These are phyloP conservation scores for Stenodera caucasica DNA, from an alignment of 2,888 invertebrate species.

Conservation along the genomic window DNA sequence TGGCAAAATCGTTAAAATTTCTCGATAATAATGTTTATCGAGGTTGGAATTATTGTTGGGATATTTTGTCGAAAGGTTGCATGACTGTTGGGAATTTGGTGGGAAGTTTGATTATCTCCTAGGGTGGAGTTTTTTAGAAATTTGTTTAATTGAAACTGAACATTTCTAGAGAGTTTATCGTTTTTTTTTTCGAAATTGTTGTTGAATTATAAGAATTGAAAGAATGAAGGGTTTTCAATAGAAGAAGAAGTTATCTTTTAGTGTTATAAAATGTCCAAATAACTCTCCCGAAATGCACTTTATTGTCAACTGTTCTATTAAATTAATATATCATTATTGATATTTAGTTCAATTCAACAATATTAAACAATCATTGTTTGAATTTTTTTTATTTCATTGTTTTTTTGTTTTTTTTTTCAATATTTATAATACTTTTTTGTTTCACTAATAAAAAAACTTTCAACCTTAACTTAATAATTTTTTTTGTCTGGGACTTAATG, in stretches of 20 bases:
- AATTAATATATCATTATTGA: not conserved
- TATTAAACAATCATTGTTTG: constrained; percentile 57
- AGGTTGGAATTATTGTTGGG: not conserved
- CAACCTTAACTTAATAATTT: constrained; percentile 54
- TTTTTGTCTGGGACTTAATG: constrained; percentile 45
- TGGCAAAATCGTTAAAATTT: not conserved
- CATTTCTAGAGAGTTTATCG: constrained; percentile 1
- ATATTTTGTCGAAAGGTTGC: not conserved
- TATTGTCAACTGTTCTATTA: constrained; percentile 57
- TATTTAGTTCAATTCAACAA: constrained; percentile 43
- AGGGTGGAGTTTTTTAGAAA: not conserved
- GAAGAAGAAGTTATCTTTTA: not conserved
- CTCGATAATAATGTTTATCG: not conserved
- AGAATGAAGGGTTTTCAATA: not conserved
- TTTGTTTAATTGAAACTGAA: not conserved
- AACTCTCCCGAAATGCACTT: constrained; percentile 55
- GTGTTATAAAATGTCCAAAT: constrained; percentile 29
- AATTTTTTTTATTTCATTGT: constrained; percentile 56
- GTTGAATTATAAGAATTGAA: not conserved
- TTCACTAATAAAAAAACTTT: constrained; percentile 57
- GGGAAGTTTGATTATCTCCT: not conserved
- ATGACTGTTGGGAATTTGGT: not conserved
- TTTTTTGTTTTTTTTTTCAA: constrained; percentile 56
- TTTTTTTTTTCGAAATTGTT: not conserved
- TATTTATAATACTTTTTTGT: constrained; percentile 54